Evolutionary conservation across 2,797 vertebrate species (phyloP).

Genomic region (Psittacula echo): DNA sequence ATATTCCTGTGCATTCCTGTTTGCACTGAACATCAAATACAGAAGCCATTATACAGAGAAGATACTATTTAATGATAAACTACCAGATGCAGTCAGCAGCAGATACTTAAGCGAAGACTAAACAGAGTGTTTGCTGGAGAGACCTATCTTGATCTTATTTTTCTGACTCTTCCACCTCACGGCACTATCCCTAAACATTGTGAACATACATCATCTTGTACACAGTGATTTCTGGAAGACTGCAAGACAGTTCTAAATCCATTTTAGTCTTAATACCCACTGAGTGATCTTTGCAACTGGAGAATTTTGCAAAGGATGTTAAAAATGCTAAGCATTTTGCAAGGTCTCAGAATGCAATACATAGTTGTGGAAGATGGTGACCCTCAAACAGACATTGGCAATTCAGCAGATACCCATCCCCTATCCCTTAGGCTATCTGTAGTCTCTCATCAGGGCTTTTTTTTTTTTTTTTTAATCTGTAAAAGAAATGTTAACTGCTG

Average conservation of each 20-base stretch:
- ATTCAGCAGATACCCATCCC: background rate
- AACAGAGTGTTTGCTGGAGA: background rate
- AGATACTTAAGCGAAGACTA: background rate
- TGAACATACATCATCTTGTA: fast-evolving
- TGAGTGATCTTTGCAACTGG: background rate
- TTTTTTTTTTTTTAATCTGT: background rate
- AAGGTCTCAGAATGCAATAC: background rate
- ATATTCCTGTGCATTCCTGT: background rate
- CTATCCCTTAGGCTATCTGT: background rate
- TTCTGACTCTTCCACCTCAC: background rate
- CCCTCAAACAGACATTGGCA: background rate
- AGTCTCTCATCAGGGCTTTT: background rate
- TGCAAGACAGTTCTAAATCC: background rate
- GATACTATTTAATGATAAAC: background rate
- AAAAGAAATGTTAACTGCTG: background rate
- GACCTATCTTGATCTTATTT: background rate
- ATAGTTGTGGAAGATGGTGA: background rate
- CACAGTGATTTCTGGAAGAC: background rate
- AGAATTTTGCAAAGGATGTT: background rate
- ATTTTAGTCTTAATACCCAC: background rate
- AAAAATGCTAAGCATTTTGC: background rate
- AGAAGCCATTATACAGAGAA: background rate
- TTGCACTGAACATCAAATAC: fast-evolving
- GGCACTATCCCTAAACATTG: fast-evolving
- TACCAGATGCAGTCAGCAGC: background rate